Evolutionary conservation across 2,888 invertebrate genomes (phyloP).

Genomic region (Epinotia bilunana): DNA sequence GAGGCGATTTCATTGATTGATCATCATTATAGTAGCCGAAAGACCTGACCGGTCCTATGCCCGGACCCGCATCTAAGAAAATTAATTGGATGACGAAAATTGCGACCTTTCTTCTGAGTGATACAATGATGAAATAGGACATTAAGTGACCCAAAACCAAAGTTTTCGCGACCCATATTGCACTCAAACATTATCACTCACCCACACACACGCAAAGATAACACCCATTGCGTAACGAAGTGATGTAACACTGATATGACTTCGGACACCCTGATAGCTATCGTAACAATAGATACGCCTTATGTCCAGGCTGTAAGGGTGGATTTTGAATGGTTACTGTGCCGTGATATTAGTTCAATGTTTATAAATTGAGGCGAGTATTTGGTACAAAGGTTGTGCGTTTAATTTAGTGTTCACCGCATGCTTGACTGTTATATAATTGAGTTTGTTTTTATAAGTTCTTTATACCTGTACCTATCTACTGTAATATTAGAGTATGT

Average conservation of each 20-base stretch:
- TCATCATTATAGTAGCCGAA: no score
- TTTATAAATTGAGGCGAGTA: conserved; percentile 3
- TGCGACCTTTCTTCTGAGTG: neutral
- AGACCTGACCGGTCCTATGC: no score
- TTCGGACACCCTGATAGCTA: neutral
- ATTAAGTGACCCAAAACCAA: conserved; percentile 1
- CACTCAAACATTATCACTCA: conserved; percentile 37
- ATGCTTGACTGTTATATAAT: conserved; percentile 12
- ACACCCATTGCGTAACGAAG: conserved; percentile 48
- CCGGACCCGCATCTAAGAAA: no score
- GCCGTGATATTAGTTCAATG: neutral
- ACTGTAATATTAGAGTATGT: no score
- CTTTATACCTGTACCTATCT: no score
- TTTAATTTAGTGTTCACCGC: conserved; percentile 6
- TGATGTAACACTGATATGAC: conserved; percentile 23
- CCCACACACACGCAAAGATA: conserved; percentile 28
- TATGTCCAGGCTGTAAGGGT: neutral
- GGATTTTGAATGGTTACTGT: neutral
- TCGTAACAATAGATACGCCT: neutral
- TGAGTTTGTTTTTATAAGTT: neutral
- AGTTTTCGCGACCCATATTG: conserved; percentile 30
- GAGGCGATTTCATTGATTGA: no score
- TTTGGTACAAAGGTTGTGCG: conserved; percentile 23
- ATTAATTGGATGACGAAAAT: neutral
- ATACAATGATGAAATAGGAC: conserved; percentile 13